phyloP scores from a whole-genome alignment of 2,113 vertebrate genomes.

The Verasper variegatus region DNA sequence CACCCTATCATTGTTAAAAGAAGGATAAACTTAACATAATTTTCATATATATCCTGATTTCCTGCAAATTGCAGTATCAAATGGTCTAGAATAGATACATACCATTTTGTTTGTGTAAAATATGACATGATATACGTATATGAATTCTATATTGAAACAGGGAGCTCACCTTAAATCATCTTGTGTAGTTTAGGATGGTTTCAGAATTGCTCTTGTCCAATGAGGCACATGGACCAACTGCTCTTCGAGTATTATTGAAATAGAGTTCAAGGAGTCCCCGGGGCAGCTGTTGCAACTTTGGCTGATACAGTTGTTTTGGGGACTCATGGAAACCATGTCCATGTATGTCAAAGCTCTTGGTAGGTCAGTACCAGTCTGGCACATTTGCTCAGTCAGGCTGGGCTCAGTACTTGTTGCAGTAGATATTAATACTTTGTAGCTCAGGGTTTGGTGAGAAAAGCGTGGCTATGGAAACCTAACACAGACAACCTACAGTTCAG shows the following conservation, averaged over 20 bases:
- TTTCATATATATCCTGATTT: not conserved
- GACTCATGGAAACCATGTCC: not conserved
- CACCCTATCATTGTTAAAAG: not conserved
- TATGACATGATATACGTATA: not conserved
- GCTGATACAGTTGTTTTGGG: not conserved
- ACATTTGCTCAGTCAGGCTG: conserved; percentile 1
- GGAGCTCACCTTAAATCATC: not conserved
- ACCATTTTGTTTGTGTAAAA: not conserved
- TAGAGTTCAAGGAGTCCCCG: too few relatives aligned
- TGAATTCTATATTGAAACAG: not conserved
- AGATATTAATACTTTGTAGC: not conserved
- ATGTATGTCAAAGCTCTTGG: not conserved
- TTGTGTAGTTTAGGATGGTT: not conserved
- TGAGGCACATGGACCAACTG: conserved; percentile 1
- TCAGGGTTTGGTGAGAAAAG: not conserved
- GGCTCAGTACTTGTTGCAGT: not conserved
- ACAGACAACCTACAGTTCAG: not conserved
- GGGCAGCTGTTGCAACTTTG: too few relatives aligned
- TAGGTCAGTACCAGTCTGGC: not conserved
- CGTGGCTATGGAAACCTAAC: not conserved
- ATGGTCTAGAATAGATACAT: not conserved
- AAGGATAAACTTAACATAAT: not conserved
- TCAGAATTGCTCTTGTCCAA: not conserved
- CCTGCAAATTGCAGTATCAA: not conserved
- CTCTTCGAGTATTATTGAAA: not conserved